Percentiles rank a stretch among this genome's conserved stretches.
phyloP scores from a whole-genome alignment of 2,797 vertebrate genomes.

The Takifugu ocellatus region DNA sequence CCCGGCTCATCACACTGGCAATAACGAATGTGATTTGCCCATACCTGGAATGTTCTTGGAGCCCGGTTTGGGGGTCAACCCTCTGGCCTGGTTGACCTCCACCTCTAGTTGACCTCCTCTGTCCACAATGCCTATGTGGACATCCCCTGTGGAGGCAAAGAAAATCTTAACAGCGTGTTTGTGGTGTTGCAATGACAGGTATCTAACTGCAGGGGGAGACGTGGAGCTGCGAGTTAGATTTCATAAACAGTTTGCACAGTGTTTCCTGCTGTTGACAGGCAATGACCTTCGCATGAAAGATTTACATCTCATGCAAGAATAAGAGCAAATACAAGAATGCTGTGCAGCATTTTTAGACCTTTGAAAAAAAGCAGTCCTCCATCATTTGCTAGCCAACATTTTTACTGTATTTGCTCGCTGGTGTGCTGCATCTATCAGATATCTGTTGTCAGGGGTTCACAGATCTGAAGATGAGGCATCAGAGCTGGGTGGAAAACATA shows the following conservation, averaged over 20 bases:
- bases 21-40: not conserved
- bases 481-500: no score
- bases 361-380: not conserved
- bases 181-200: conserved; percentile 13
- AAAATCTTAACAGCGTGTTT: not conserved
- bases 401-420: not conserved
- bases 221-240: conserved; percentile 22
- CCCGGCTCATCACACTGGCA: not conserved
- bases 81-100: conserved; percentile 92
- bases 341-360: conserved; percentile 25
- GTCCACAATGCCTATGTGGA: conserved; percentile 87
- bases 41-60: conserved; percentile 92
- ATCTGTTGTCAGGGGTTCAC: not conserved
- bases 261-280: conserved; percentile 24
- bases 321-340: conserved; percentile 31
- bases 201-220: conserved; percentile 66
- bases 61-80: conserved; percentile 88
- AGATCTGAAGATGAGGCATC: no score
- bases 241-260: conserved; percentile 2
- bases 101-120: conserved; percentile 93
- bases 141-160: conserved; percentile 80
- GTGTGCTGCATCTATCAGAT: not conserved
- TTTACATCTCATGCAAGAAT: conserved; percentile 47
- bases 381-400: not conserved
- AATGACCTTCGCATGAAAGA: conserved; percentile 58